phyloP scores from a whole-genome alignment of 1,140 invertebrate species.

The Argopecten irradians region DNA sequence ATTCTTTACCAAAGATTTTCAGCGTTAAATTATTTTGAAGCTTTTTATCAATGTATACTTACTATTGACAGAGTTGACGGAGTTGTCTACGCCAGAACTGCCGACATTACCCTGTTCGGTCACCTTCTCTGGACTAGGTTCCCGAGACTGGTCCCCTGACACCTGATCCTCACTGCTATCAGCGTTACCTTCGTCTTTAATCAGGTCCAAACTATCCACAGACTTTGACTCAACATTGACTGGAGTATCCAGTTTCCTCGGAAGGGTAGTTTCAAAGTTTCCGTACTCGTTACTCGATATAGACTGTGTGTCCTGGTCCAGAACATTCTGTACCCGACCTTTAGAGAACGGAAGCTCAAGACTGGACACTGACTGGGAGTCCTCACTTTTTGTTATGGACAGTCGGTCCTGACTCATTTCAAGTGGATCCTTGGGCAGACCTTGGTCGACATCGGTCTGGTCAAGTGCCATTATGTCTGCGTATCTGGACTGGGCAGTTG shows the following conservation, averaged over 20 bases:
- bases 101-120: not conserved
- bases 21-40: no score
- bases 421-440: not conserved
- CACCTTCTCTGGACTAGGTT: not conserved
- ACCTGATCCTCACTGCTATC: slow-evolving; percentile 2
- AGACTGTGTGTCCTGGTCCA: slow-evolving; percentile 72
- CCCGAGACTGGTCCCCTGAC: not conserved
- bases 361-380: slow-evolving; percentile 72
- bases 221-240: slow-evolving; percentile 65
- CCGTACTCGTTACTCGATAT: slow-evolving; percentile 77
- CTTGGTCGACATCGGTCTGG: not conserved
- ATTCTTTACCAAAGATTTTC: no score
- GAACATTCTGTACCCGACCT: slow-evolving; percentile 47
- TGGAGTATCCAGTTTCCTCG: slow-evolving; percentile 27
- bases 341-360: slow-evolving; percentile 66
- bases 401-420: not conserved
- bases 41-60: no score
- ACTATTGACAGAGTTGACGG: not conserved
- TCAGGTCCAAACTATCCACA: slow-evolving; percentile 67
- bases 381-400: slow-evolving; percentile 52
- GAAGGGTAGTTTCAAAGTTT: slow-evolving; percentile 64
- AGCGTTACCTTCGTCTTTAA: slow-evolving; percentile 18
- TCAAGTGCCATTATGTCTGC: not conserved
- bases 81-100: not conserved
- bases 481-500: slow-evolving; percentile 1